A percentile compares a stretch with the other conserved stretches of the same genome.
These are phyloP conservation scores for Candoia aspera DNA, from an alignment of 2,113 vertebrate species.

Conservation along the genomic window DNA sequence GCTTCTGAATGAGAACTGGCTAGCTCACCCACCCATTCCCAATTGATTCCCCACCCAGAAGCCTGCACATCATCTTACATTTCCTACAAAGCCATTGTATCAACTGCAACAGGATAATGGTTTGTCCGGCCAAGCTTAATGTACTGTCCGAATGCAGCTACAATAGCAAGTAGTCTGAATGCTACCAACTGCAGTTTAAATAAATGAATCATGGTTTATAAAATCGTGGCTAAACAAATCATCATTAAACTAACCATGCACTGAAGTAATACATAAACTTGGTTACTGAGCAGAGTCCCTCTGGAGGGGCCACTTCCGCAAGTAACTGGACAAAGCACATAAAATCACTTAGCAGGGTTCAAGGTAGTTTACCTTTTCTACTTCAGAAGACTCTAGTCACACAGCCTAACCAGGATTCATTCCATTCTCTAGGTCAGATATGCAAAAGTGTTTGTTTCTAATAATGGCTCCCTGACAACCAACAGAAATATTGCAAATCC, in stretches of 20 bases:
- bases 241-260: no score
- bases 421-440: not conserved
- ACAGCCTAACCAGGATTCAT: not conserved
- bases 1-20: not conserved
- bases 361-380: not conserved
- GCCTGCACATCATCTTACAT: not conserved
- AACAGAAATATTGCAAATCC: not conserved
- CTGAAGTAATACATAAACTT: not conserved
- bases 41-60: not conserved
- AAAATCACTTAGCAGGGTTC: not conserved
- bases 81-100: not conserved
- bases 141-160: not conserved
- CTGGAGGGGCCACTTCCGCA: not conserved
- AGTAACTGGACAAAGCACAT: no score
- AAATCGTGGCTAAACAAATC: not conserved
- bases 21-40: no score
- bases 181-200: no score
- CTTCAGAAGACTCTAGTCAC: not conserved
- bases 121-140: not conserved
- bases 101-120: not conserved
- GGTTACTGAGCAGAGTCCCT: not conserved
- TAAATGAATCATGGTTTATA: not conserved
- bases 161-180: not conserved
- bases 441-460: conserved; percentile 4
- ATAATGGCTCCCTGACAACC: not conserved